Evolutionary conservation across 2,113 vertebrate genomes (phyloP).

Genomic region (Stigmatopora argus): DNA sequence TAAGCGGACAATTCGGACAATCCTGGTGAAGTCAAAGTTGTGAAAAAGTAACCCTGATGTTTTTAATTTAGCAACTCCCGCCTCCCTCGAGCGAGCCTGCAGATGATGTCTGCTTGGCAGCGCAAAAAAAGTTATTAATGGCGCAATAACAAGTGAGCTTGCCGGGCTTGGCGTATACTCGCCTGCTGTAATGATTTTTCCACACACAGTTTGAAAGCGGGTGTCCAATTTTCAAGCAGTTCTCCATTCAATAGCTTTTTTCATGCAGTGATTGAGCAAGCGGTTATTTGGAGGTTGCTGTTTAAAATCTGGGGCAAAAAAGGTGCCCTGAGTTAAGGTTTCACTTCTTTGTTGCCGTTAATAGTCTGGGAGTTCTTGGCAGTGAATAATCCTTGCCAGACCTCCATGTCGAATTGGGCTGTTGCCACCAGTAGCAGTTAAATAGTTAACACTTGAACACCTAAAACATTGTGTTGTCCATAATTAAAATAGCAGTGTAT

Average conservation of each 20-base stretch:
- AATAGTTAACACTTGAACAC: too few relatives aligned
- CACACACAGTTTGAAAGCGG: background rate
- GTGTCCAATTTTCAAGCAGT: background rate
- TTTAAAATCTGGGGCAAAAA: too few relatives aligned
- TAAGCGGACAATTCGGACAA: too few relatives aligned
- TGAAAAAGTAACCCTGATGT: slow-evolving; percentile 5
- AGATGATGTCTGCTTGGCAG: slow-evolving; percentile 9
- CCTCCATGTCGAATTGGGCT: too few relatives aligned
- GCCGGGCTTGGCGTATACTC: background rate
- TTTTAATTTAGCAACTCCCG: slow-evolving; percentile 1
- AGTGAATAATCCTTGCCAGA: too few relatives aligned
- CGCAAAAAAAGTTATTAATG: slow-evolving; percentile 11
- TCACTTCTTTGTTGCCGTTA: too few relatives aligned
- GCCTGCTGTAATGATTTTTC: slow-evolving; percentile 6
- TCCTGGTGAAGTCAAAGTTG: background rate
- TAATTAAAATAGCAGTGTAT: too few relatives aligned
- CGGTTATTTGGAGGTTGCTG: too few relatives aligned
- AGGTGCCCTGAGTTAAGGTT: too few relatives aligned
- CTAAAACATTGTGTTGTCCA: too few relatives aligned
- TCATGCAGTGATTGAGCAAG: background rate
- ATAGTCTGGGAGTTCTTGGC: too few relatives aligned
- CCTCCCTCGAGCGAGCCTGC: background rate
- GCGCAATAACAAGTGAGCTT: slow-evolving; percentile 6
- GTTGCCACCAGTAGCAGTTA: too few relatives aligned
- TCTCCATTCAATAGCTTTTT: background rate